phyloP scores from a whole-genome alignment of 2,113 vertebrate genomes.

The Antidorcas marsupialis region DNA sequence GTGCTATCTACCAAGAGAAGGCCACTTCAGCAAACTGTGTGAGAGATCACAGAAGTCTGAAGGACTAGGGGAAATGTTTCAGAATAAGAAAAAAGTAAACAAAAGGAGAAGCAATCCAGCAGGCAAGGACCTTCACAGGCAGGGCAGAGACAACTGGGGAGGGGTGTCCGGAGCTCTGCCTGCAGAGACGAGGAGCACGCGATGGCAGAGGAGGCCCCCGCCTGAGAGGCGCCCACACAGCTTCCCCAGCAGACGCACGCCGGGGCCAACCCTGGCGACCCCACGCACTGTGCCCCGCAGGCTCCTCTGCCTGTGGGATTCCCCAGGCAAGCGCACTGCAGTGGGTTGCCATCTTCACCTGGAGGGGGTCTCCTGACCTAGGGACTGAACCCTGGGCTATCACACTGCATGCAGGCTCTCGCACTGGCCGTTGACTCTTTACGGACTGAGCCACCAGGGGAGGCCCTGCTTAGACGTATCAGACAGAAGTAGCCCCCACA shows the following conservation, averaged over 20 bases:
- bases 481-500: not conserved
- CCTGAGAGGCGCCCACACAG: not conserved
- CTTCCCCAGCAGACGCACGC: not conserved
- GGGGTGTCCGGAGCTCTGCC: not conserved
- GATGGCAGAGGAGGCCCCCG: not conserved
- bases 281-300: accelerated
- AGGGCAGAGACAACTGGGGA: not conserved
- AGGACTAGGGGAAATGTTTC: not conserved
- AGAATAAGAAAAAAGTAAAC: not conserved
- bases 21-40: not conserved
- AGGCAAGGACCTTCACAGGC: not conserved
- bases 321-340: not conserved
- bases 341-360: not conserved
- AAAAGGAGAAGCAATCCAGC: not conserved
- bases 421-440: not conserved
- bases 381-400: not conserved
- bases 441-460: not conserved
- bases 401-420: too few species aligned
- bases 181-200: not conserved
- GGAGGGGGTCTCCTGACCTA: not conserved
- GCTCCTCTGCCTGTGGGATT: not conserved
- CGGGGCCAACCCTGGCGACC: not conserved
- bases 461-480: not conserved
- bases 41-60: not conserved
- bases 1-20: not conserved